Conservation (phyloP, 2,797 vertebrate genomes). For the Mormyrops boulengeri region DNA sequence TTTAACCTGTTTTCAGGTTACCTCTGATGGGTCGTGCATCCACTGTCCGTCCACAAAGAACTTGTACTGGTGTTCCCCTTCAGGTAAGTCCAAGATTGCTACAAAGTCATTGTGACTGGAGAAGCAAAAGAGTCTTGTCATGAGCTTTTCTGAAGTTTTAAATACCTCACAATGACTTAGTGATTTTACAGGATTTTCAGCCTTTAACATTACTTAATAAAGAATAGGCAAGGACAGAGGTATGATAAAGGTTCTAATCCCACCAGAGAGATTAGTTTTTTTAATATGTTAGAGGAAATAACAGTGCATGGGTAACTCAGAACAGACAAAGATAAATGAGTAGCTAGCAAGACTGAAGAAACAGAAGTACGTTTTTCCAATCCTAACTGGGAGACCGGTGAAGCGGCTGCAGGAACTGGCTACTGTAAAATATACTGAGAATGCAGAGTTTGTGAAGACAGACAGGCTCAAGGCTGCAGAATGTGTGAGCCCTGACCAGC, state of each 20-base stretch:
- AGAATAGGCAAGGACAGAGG: background rate
- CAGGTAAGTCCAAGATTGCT: constrained; percentile 90
- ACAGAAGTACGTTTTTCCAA: background rate
- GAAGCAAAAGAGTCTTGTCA: background rate
- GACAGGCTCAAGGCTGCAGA: background rate
- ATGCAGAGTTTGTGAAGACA: background rate
- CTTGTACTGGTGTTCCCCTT: constrained; percentile 97
- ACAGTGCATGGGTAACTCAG: background rate
- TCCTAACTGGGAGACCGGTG: background rate
- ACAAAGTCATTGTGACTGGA: constrained; percentile 95
- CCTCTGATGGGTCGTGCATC: constrained; percentile 91
- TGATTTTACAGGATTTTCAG: background rate
- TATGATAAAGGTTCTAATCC: background rate
- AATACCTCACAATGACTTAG: background rate
- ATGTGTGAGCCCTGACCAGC: background rate
- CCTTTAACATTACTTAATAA: background rate
- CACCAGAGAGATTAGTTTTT: background rate
- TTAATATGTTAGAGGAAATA: background rate
- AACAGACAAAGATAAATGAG: background rate
- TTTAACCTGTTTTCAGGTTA: constrained; percentile 44
- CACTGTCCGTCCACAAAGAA: constrained; percentile 98
- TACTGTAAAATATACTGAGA: background rate
- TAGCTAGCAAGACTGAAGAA: background rate
- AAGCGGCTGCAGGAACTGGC: background rate
- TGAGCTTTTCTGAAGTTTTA: background rate